phyloP scores from a whole-genome alignment of 2,113 vertebrate genomes.

The Vanacampus margaritifer region DNA sequence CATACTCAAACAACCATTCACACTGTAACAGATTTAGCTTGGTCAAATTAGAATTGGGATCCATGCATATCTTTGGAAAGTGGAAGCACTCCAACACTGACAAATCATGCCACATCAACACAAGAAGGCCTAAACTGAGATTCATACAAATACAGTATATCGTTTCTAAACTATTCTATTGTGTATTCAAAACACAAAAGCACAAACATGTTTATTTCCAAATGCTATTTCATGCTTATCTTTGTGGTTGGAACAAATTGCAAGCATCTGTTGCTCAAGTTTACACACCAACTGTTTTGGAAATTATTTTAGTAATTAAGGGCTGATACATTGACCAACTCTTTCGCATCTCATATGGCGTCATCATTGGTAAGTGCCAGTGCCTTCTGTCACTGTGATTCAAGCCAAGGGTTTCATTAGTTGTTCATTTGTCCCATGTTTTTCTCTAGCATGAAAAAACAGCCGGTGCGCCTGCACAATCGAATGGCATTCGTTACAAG shows the following conservation, averaged over 20 bases:
- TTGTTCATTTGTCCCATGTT: constrained; percentile 26
- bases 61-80: neutral
- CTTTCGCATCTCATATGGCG: constrained; percentile 40
- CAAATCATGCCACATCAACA: neutral
- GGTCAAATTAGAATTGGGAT: no score
- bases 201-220: neutral
- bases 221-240: neutral
- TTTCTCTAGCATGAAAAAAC: constrained; percentile 22
- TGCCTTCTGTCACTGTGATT: constrained; percentile 45
- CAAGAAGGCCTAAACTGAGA: neutral
- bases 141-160: neutral
- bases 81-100: neutral
- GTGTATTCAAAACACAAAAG: neutral
- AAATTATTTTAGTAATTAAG: constrained; percentile 36
- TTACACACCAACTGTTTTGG: constrained; percentile 29
- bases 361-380: constrained; percentile 43
- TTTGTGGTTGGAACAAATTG: neutral
- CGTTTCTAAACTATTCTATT: neutral
- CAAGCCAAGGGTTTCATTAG: constrained; percentile 38
- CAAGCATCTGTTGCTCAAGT: constrained; percentile 10
- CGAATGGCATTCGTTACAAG: neutral
- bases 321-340: constrained; percentile 27
- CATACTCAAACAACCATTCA: neutral
- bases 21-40: no score
- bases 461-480: neutral